These are phyloP conservation scores for Diglossa cyanea DNA, from an alignment of 2,797 vertebrate genomes.

Conservation along the genomic window DNA sequence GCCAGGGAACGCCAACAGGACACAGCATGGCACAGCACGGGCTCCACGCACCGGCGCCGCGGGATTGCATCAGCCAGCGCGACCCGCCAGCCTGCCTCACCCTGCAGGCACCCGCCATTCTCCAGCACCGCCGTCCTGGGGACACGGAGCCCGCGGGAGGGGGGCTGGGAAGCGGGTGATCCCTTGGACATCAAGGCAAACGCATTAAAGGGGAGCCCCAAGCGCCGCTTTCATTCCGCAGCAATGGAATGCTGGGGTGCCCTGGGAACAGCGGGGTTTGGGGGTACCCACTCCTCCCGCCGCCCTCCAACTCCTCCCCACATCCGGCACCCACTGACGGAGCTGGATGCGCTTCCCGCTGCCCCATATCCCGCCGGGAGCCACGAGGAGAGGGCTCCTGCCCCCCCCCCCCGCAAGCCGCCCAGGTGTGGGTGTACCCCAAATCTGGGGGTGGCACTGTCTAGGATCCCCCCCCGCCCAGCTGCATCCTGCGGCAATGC, in stretches of 20 bases:
- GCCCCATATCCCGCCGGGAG: not conserved
- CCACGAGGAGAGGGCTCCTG: not conserved
- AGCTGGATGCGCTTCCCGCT: not conserved
- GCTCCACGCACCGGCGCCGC: not conserved
- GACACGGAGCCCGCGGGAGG: not conserved
- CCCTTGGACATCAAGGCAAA: not conserved
- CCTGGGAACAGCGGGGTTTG: not conserved
- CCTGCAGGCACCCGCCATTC: not conserved
- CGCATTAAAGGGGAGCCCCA: not conserved
- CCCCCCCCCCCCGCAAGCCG: not conserved
- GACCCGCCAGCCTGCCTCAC: not conserved
- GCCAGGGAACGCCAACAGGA: rapidly evolving
- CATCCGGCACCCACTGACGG: not conserved
- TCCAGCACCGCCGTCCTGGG: no score
- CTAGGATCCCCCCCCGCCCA: not conserved
- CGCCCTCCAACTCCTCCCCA: not conserved
- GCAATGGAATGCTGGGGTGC: not conserved
- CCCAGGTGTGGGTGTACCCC: not conserved
- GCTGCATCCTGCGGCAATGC: not conserved
- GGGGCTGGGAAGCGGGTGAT: not conserved
- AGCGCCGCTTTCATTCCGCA: not conserved
- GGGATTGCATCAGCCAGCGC: conserved; percentile 23
- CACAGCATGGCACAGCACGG: rapidly evolving
- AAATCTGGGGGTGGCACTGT: no score
- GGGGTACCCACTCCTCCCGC: not conserved